Evolutionary conservation across 2,888 invertebrate species (phyloP), one percentile per base, ranked within the genome.

Genomic region (Phyllotreta cruciferae): DNA sequence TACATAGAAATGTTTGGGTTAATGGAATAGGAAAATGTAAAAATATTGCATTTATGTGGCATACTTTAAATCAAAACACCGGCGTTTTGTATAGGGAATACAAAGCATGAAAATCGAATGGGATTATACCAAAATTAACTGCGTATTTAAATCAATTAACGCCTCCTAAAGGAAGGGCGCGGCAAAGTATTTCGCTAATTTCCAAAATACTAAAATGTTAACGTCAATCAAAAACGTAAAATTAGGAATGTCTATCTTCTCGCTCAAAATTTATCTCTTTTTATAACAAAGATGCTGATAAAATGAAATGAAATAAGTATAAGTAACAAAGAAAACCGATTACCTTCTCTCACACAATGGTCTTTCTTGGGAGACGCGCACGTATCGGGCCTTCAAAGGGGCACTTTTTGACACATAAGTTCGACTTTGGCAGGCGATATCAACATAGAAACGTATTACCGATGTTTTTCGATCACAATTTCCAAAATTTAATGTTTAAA

Each of bases 261-360:
- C 76, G 71, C 76, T 71, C 73, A 71, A 73, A 80, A 80, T 80
- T 79, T 79, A 78, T 81, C 80, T 81, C 80, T 81, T 80, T 81
- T 81, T 81, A 80, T 73, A 77, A 81, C 81, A 81, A 81, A 81
- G 81, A 81, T 78, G 80, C 78, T 78, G 80, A 80, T 79, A 80
- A 80, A 80, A 79, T 80, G 79, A 79, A 80, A 80, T 79, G 81
- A 81, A 81, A 81, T 81, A 80, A 80, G 80, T 77, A 77, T 76
- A 80, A 79, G 76, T 75, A 81, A 81, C 81, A 81, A 81, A 81
- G 81, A 81, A 81, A 79, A 79, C 79, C 76, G 77, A 76, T 79
- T 77, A 78, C 79, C 79, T 79, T 77, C 76, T 75, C 79, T 79
- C 78, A 77, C 66, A 64, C 64, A 64, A 62, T 67, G 60, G 60